A percentile compares a stretch with the other conserved stretches of the same genome.
These are phyloP conservation scores for Diadema setosum DNA, from an alignment of 35 echinoderm and acorn worm species.

Conservation along the genomic window DNA sequence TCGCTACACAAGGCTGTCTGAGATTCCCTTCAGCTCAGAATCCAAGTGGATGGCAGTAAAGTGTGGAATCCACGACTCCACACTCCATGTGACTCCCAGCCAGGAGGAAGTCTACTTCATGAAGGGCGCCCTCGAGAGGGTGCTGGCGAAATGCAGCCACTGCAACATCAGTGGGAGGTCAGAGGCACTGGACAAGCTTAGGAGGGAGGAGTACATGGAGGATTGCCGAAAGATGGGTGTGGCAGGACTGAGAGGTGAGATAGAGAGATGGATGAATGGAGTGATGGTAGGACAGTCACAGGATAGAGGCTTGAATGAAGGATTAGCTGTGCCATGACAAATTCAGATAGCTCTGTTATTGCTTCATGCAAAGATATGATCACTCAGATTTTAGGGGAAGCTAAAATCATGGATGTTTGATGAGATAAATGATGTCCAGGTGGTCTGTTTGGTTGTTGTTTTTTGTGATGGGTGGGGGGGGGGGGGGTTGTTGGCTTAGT, in stretches of 20 bases:
- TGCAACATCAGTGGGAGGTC: conserved; percentile 52
- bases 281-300: not conserved
- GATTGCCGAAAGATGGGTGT: conserved; percentile 59
- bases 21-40: conserved; percentile 83
- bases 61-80: conserved; percentile 20
- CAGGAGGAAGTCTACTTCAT: conserved; percentile 52
- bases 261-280: not conserved
- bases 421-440: too few species aligned
- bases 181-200: conserved; percentile 26
- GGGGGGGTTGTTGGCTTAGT: too few species aligned
- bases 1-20: conserved; percentile 47
- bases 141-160: conserved; percentile 59
- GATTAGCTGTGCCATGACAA: too few species aligned
- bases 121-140: conserved; percentile 80
- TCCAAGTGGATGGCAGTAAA: conserved; percentile 86
- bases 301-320: not conserved
- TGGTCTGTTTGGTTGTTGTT: too few species aligned
- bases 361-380: too few species aligned
- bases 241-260: conserved; percentile 81
- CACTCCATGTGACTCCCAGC: not conserved
- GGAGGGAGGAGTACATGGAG: conserved; percentile 26
- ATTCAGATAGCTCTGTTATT: too few species aligned
- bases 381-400: too few species aligned
- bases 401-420: too few species aligned
- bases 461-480: too few species aligned